These are phyloP conservation scores for Subacronicta megacephala DNA, from an alignment of 2,888 invertebrate genomes.

Conservation along the genomic window DNA sequence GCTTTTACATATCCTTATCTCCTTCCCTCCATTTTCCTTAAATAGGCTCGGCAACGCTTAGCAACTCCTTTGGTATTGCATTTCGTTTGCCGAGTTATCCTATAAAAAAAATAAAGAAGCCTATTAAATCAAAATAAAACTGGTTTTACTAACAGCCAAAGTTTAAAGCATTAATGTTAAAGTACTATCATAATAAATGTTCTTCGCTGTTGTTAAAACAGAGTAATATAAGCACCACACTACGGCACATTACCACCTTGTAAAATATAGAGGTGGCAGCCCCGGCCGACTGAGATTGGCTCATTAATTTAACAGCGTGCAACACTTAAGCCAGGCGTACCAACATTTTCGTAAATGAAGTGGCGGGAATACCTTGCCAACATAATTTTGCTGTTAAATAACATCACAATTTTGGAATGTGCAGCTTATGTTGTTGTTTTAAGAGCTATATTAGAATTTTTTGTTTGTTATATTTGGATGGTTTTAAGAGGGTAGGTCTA, in stretches of 20 bases:
- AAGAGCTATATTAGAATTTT: constrained; percentile 39
- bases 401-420: constrained; percentile 25
- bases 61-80: no score
- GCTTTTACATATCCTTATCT: no score
- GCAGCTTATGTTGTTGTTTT: constrained; percentile 27
- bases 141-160: constrained; percentile 34
- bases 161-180: constrained; percentile 40
- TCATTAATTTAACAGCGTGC: constrained; percentile 89
- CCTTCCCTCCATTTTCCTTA: no score
- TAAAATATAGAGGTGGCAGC: constrained; percentile 86
- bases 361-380: constrained; percentile 77
- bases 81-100: no score
- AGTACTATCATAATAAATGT: constrained; percentile 19
- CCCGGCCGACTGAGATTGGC: constrained; percentile 84
- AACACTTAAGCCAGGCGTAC: constrained; percentile 87
- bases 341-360: constrained; percentile 88
- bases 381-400: constrained; percentile 36
- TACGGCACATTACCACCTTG: constrained; percentile 86
- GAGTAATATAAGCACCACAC: constrained; percentile 60
- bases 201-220: constrained; percentile 57
- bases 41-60: no score
- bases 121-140: constrained; percentile 20
- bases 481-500: constrained; percentile 61
- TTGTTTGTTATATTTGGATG: constrained; percentile 9
- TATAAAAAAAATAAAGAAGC: no score